Base-by-base conservation (phyloP, 2,113 vertebrate genomes). In the Perca fluviatilis region DNA sequence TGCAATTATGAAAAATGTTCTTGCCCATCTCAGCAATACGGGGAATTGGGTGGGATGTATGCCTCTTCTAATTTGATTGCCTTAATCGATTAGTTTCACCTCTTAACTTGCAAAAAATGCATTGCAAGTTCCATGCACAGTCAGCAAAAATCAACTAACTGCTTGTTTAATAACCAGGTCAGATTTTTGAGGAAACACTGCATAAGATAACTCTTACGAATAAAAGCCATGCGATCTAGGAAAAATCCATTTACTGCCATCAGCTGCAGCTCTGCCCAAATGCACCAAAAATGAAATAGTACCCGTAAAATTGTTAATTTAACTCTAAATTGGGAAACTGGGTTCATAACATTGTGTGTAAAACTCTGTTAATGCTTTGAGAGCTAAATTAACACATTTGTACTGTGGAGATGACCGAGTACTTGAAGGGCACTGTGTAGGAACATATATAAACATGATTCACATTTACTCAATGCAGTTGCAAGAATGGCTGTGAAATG, bases 31-130 rank as follows among this genome's bases (percentile, higher is more conserved):
- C 83, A 88, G 80, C 86, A 82, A 63, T 78, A 80, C 63, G 58
- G 60, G 46, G 67, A 80, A 66, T 75, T 43, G 46, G 80, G 82
- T 80, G 54, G 83, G 79, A 54, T 81, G 80, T 49, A 57, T 80
- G 30, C 77, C 64, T 56, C 63, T 49, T 21, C 56, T 79, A 85
- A 88, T 90, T 89, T 83, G 66, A 87, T 86, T 82, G 60, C 65
- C 25, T 56, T 65, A 74, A 89, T 90, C 40, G 57, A 84, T 85
- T 85, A 51, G 61, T 87, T 84, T 87, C 80, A 85, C 84, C 74
- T 89, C 54, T 76, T 74, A 65, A 78, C 60, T 78, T 68, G 49
- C 40, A 63, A 69, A 57, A 57, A 72, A 43, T 16, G 13, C 27
- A 8, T 4, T n/a, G 9, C 2, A 21, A 30, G 77, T 80, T 79